Evolutionary conservation across 1,140 invertebrate genomes (phyloP), one percentile per base, ranked within the genome.

Genomic region (Gyrodactylus salaris): DNA sequence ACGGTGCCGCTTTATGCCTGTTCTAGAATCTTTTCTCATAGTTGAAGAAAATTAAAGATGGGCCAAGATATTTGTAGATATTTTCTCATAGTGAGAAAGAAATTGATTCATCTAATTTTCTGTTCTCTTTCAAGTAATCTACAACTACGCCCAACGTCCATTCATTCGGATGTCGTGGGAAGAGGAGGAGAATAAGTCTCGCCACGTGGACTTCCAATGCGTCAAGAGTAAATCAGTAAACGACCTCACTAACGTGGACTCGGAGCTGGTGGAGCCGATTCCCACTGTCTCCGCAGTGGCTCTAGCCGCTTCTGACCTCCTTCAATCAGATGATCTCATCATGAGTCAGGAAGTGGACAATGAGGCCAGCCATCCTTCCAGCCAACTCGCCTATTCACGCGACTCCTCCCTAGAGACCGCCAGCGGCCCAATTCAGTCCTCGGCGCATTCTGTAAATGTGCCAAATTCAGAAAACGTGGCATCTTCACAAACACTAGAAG

Each of bases 91-190:
- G n/a, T n/a, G n/a, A n/a, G n/a, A n/a, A n/a, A n/a, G n/a, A n/a
- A n/a, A n/a, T n/a, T n/a, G n/a, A n/a, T n/a, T n/a, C n/a, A n/a
- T n/a, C n/a, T n/a, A n/a, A n/a, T n/a, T n/a, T n/a, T n/a, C n/a
- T n/a, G n/a, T n/a, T n/a, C n/a, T n/a, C 7, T 54, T 77, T 77
- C 25, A 77, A 83, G 94, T 97, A 0, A 94, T 97, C 75, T 99
- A 99, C 82, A 97, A 97, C 81, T 99, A 99, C 80, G 93, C 98
- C 0, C 95, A 99, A 79, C 83, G 95, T n/a, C 94, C 95, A 0
- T 99, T 99, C 79, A 89, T 99, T 69, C 90, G 94, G 77, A 95
- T 98, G 89, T 97, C 92, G 0, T 99, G 95, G 95, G 95, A 99
- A 79, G 98, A 98, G 77, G 93, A 99, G 78, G 95, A 99, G 79